phyloP scores from a whole-genome alignment of 2,888 invertebrate species.

The Gryllus longicercus region DNA sequence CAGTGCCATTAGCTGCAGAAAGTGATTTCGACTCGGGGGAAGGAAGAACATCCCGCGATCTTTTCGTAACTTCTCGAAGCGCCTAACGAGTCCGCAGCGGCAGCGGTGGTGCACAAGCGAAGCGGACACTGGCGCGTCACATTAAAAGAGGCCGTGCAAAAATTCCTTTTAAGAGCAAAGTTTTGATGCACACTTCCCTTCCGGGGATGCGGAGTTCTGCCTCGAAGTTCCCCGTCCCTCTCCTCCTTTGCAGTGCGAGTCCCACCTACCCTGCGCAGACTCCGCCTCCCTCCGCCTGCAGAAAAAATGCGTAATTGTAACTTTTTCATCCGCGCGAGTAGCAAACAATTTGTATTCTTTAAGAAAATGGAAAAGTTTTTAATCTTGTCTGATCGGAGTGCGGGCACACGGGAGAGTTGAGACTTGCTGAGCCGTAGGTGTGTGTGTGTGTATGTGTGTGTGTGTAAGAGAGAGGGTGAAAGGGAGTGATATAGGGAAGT shows the following conservation, averaged over 20 bases:
- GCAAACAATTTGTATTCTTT: constrained; percentile 17
- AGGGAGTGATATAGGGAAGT: not conserved
- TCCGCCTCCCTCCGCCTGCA: not conserved
- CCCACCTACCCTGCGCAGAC: not conserved
- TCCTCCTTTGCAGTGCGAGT: not conserved
- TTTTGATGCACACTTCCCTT: constrained; percentile 4
- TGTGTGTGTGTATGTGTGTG: not conserved
- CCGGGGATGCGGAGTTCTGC: not conserved
- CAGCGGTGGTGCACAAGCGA: too few relatives aligned
- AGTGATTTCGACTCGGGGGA: too few relatives aligned
- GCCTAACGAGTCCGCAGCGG: too few relatives aligned
- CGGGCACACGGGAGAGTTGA: not conserved
- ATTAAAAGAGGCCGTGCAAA: not conserved
- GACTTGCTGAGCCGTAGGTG: not conserved
- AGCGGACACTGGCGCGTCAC: not conserved
- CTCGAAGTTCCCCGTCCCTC: not conserved
- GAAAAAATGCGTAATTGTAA: not conserved
- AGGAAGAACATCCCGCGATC: too few relatives aligned
- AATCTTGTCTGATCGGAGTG: not conserved
- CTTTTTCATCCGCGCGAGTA: constrained; percentile 17
- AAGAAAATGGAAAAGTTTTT: constrained; percentile 7
- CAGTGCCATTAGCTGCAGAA: too few relatives aligned
- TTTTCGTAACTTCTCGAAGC: too few relatives aligned
- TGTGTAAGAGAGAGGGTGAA: not conserved
- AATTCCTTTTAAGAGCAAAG: constrained; percentile 8